Evolutionary conservation across 2,888 invertebrate species (phyloP).

Genomic region (Ormyrus pomaceus): DNA sequence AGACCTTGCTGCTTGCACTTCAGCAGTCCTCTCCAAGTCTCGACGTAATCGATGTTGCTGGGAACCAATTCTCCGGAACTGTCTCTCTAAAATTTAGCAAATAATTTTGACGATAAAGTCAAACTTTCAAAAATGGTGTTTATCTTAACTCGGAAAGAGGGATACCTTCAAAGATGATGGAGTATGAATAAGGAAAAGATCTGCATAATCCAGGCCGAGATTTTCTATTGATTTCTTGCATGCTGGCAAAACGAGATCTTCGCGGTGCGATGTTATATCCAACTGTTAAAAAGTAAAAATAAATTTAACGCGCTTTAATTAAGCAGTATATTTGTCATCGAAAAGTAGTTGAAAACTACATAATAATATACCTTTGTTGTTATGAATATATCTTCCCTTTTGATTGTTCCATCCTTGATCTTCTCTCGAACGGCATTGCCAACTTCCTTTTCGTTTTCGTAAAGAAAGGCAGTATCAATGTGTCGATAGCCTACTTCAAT

Average conservation of each 20-base stretch:
- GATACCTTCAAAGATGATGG: slow-evolving; percentile 78
- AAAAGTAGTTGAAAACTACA: background rate
- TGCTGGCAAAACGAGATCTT: slow-evolving; percentile 78
- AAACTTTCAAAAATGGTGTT: too few species aligned
- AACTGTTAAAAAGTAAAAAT: slow-evolving; percentile 64
- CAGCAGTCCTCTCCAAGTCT: slow-evolving; percentile 85
- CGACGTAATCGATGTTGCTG: slow-evolving; percentile 81
- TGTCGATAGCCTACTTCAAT: slow-evolving; percentile 78
- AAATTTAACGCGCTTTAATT: background rate
- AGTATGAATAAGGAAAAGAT: slow-evolving; percentile 80
- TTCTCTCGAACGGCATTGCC: slow-evolving; percentile 76
- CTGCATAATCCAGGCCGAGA: slow-evolving; percentile 78
- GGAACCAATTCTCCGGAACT: slow-evolving; percentile 74
- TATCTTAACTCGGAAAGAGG: too few species aligned
- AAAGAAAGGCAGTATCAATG: slow-evolving; percentile 78
- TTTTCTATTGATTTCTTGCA: slow-evolving; percentile 75
- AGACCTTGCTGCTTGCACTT: slow-evolving; percentile 81
- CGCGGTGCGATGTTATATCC: slow-evolving; percentile 73
- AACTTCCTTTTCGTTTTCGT: slow-evolving; percentile 76
- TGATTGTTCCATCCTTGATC: slow-evolving; percentile 74
- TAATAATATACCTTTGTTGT: slow-evolving; percentile 77
- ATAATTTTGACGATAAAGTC: too few species aligned
- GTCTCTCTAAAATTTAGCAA: slow-evolving; percentile 42
- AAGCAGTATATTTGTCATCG: background rate
- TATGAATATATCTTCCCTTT: slow-evolving; percentile 77